Conservation (phyloP, 1,140 invertebrate genomes). For the Drosophila seguyi region DNA sequence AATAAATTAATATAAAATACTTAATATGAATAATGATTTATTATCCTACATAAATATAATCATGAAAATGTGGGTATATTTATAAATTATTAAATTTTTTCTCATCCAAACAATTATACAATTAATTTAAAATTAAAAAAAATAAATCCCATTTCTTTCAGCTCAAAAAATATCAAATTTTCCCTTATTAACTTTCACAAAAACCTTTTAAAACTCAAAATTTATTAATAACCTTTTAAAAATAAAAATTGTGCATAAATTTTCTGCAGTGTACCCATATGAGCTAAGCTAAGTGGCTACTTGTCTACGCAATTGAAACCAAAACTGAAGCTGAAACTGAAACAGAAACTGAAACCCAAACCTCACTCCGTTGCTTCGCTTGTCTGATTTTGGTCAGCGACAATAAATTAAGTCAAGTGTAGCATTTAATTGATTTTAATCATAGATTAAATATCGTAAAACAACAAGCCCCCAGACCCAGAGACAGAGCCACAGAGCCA, state of each 20-base stretch:
- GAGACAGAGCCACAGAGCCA: not conserved
- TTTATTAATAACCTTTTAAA: not conserved
- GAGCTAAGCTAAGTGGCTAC: conserved; percentile 44
- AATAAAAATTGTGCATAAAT: too few species aligned
- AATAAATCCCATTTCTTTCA: not conserved
- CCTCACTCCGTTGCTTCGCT: not conserved
- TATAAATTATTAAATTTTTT: not conserved
- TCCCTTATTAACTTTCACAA: not conserved
- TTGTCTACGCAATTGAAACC: conserved; percentile 53
- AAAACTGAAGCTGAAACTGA: conserved; percentile 1
- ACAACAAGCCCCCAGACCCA: conserved; percentile 39
- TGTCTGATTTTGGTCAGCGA: conserved; percentile 42
- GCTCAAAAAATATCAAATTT: not conserved
- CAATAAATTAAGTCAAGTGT: conserved; percentile 83
- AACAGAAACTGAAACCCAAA: not conserved
- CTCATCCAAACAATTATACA: not conserved
- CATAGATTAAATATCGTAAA: conserved; percentile 84
- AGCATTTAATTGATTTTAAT: conserved; percentile 83
- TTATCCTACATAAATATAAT: too few species aligned
- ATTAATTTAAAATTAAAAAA: not conserved
- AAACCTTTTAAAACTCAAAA: not conserved
- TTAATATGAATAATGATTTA: too few species aligned
- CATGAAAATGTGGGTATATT: not conserved
- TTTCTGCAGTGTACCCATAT: conserved; percentile 1
- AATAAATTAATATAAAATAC: too few species aligned